Percentiles rank a stretch among this genome's conserved stretches.
phyloP scores from a whole-genome alignment of 2,888 invertebrate genomes.

The Nomada ferruginata region DNA sequence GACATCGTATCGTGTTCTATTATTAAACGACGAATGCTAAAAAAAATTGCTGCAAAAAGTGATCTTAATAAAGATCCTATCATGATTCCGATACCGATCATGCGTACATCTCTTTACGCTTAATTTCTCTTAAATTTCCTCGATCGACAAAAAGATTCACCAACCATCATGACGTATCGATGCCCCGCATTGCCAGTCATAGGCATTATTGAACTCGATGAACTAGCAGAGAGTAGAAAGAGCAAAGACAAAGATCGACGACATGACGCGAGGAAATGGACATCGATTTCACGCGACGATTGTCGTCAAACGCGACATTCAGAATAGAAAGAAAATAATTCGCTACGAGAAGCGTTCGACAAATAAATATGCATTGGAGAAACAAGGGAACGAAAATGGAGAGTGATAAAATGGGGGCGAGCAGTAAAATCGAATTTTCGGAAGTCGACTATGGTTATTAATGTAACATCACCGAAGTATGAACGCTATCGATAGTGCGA shows the following conservation, averaged over 20 bases:
- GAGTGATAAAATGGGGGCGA: no score
- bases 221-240: conserved; percentile 1
- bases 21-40: not conserved
- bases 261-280: not conserved
- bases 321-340: not conserved
- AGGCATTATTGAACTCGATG: conserved; percentile 23
- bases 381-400: not conserved
- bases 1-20: not conserved
- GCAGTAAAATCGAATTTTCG: conserved; percentile 16
- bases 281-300: conserved; percentile 14
- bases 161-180: not conserved
- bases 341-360: not conserved
- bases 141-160: not conserved
- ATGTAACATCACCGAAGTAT: conserved; percentile 31
- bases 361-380: not conserved
- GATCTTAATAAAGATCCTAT: not conserved
- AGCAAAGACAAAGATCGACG: not conserved
- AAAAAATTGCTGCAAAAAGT: not conserved
- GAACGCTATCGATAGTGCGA: conserved; percentile 32
- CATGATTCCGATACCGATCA: not conserved
- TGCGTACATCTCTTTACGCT: not conserved
- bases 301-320: not conserved
- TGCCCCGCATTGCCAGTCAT: conserved; percentile 7
- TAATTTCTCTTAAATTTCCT: not conserved
- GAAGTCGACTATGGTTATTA: conserved; percentile 32